phyloP scores from a whole-genome alignment of 2,113 vertebrate genomes.

The Balaenoptera acutorostrata region DNA sequence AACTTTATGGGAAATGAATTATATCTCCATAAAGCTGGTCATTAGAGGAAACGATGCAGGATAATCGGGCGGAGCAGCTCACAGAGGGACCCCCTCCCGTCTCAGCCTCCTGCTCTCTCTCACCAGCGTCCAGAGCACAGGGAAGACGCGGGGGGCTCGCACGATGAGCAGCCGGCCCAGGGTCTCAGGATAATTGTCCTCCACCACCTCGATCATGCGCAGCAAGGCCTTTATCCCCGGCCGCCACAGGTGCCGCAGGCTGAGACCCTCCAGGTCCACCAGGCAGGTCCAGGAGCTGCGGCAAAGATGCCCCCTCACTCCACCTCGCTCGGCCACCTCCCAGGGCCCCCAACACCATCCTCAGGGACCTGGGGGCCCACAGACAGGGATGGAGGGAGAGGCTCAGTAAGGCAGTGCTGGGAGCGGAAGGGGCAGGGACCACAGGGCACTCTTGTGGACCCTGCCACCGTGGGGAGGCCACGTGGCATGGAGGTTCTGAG shows the following conservation, averaged over 20 bases:
- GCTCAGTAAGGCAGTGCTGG: not conserved
- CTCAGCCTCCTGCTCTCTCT: conserved; percentile 57
- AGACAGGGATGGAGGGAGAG: not conserved
- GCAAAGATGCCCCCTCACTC: not conserved
- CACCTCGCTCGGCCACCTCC: not conserved
- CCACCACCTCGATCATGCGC: conserved; percentile 87
- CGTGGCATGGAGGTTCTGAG: not conserved
- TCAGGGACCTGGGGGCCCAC: fast-evolving
- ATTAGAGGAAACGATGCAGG: not conserved
- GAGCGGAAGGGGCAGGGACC: not conserved
- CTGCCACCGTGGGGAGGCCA: not conserved
- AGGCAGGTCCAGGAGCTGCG: conserved; percentile 89
- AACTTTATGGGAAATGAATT: not conserved
- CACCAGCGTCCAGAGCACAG: conserved; percentile 90
- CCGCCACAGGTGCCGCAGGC: conserved; percentile 88
- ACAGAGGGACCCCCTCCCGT: not conserved
- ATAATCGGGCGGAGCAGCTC: not conserved
- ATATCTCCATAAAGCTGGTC: not conserved
- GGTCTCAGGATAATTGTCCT: conserved; percentile 89
- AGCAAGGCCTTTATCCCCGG: conserved; percentile 88
- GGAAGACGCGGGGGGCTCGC: conserved; percentile 86
- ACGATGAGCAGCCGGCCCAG: conserved; percentile 87
- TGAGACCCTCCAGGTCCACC: conserved; percentile 88
- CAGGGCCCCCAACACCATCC: not conserved
- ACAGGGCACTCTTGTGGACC: not conserved